phyloP scores from a whole-genome alignment of 2,113 vertebrate genomes.

The Columba janthina region DNA sequence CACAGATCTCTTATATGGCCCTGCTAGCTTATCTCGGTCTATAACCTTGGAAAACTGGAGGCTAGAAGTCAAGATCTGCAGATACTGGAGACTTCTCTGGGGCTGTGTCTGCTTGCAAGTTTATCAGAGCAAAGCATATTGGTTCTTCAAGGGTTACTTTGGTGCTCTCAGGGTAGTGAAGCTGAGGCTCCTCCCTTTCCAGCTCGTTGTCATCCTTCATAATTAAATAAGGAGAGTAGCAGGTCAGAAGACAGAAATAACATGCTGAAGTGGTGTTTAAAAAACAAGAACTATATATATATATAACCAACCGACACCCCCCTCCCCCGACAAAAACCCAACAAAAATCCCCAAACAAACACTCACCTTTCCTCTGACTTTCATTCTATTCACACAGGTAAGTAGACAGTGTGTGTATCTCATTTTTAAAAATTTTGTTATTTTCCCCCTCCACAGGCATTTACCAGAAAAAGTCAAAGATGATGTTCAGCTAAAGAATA shows the following conservation, averaged over 20 bases:
- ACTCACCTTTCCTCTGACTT: neutral
- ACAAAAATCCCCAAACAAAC: too few relatives aligned
- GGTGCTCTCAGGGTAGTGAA: neutral
- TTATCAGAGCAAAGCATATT: neutral
- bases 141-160: neutral
- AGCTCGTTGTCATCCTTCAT: neutral
- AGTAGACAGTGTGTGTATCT: neutral
- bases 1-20: neutral
- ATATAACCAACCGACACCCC: too few relatives aligned
- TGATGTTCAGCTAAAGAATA: slow-evolving; percentile 81
- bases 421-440: fast-evolving
- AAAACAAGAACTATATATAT: neutral
- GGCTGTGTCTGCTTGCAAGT: neutral
- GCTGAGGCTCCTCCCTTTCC: neutral
- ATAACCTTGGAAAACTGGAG: neutral
- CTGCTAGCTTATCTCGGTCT: neutral
- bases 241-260: neutral
- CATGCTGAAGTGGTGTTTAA: neutral
- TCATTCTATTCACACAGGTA: neutral
- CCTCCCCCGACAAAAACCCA: neutral
- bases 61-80: neutral
- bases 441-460: slow-evolving; percentile 66
- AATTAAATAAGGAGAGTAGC: neutral
- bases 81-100: neutral
- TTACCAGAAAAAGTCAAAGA: slow-evolving; percentile 81